Conservation (phyloP, 2,888 invertebrate species). For the Tromatobia lineatoria region DNA sequence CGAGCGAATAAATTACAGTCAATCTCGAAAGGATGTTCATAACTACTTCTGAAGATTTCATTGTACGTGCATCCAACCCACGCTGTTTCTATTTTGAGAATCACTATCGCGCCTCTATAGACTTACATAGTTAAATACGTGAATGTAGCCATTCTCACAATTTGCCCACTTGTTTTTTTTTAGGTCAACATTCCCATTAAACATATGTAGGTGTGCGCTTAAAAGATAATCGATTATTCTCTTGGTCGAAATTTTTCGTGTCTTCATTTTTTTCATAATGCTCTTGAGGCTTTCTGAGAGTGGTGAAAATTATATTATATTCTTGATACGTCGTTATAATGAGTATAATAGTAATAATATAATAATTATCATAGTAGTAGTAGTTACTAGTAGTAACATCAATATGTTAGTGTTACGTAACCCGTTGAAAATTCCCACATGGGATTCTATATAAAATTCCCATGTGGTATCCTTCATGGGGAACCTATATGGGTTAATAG, state of each 20-base stretch:
- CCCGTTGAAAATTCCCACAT: no score
- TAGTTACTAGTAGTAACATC: background rate
- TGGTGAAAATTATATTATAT: background rate
- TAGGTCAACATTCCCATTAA: conserved; percentile 49
- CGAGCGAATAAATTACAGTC: background rate
- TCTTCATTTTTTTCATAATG: background rate
- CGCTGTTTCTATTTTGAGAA: conserved; percentile 38
- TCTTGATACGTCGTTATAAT: background rate
- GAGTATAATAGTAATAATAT: no score
- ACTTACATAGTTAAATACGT: background rate
- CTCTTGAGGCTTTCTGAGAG: no score
- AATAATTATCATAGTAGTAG: no score
- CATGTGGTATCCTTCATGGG: no score
- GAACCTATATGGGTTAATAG: no score
- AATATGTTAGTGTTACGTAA: no score
- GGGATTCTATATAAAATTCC: no score
- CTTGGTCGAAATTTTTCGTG: conserved; percentile 2
- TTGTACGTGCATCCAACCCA: conserved; percentile 28
- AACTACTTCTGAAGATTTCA: conserved; percentile 1
- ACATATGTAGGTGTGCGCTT: background rate
- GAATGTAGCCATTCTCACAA: conserved; percentile 4
- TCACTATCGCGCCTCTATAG: conserved; percentile 1
- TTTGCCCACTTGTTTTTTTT: conserved; percentile 27
- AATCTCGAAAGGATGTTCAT: conserved; percentile 12
- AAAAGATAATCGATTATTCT: conserved; percentile 13